Evolutionary conservation across 2,113 vertebrate species (phyloP).

Genomic region (Colaptes auratus): DNA sequence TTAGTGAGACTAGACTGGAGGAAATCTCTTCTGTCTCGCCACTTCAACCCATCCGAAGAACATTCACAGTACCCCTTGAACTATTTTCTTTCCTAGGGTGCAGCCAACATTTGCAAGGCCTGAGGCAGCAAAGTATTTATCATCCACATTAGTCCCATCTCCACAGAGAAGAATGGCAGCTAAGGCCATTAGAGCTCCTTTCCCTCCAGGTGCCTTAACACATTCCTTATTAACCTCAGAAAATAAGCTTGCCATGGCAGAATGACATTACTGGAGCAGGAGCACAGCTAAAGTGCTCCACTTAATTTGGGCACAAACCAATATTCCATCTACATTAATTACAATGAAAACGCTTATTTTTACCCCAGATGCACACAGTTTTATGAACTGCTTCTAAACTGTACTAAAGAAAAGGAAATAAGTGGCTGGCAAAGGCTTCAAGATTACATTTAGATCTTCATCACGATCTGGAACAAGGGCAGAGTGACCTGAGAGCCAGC

Average conservation of each 20-base stretch:
- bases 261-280: conserved; percentile 32
- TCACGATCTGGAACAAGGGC: not conserved
- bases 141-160: not conserved
- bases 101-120: not conserved
- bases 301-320: not conserved
- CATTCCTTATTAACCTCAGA: conserved; percentile 53
- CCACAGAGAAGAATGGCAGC: not conserved
- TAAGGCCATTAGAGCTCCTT: not conserved
- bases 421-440: not conserved
- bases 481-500: not conserved
- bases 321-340: not conserved
- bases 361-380: not conserved
- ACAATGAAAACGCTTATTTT: conserved; percentile 24
- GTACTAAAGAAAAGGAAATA: not conserved
- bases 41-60: not conserved
- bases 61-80: not conserved
- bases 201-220: conserved; percentile 35
- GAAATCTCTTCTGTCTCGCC: not conserved
- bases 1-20: not conserved
- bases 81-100: not conserved
- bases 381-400: not conserved
- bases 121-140: conserved; percentile 1
- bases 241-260: conserved; percentile 43
- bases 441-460: not conserved
- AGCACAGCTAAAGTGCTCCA: conserved; percentile 35